Base-by-base conservation (phyloP, 2,888 invertebrate genomes). In the Lochmaea crataegi region DNA sequence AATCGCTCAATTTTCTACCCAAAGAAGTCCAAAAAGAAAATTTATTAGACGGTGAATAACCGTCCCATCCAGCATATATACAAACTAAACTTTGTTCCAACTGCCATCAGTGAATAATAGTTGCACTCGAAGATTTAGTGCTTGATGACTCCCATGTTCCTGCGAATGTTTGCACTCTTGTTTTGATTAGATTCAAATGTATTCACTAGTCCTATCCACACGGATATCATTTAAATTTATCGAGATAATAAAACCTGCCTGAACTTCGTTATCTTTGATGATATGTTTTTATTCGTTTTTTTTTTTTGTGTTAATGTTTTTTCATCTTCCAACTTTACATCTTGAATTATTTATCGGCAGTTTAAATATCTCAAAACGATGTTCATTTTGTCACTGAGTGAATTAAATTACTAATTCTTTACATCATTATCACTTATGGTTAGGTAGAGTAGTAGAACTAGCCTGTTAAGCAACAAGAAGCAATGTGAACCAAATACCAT, bases 141-240 rank as follows among this genome's bases (percentile, higher is more conserved):
- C 16, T 16, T 10, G 6, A n/a, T 9, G 53, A 16, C 16, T 18
- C 18, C 53, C 4, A 6, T 1, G 18, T 18, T 53, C n/a, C 18
- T 48, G 14, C 48, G 6, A 48, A 12, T 38, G 32, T 45, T 45
- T 45, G 14, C 45, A 45, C 45, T 45, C 45, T 45, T 53, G 18
- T 53, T 53, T 53, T 53, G 53, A 53, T 53, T 53, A 53, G 53
- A 53, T 53, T 53, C 53, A 53, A 53, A 53, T 53, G 16, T 2
- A 53, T 53, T 53, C 53, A 53, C 53, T 53, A 53, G 10, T 2
- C 16, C 10, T 9, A 38, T 38, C 53, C 53, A 53, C 16, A 7
- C 18, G 11, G 16, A 53, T 48, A 48, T 48, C n/a, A 48, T 53
- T 18, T 16, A 10, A 53, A 53, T 16, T 53, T 53, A 53, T 16